These are phyloP conservation scores for Cirrhinus molitorella DNA, from an alignment of 2,797 vertebrate genomes.

Conservation along the genomic window DNA sequence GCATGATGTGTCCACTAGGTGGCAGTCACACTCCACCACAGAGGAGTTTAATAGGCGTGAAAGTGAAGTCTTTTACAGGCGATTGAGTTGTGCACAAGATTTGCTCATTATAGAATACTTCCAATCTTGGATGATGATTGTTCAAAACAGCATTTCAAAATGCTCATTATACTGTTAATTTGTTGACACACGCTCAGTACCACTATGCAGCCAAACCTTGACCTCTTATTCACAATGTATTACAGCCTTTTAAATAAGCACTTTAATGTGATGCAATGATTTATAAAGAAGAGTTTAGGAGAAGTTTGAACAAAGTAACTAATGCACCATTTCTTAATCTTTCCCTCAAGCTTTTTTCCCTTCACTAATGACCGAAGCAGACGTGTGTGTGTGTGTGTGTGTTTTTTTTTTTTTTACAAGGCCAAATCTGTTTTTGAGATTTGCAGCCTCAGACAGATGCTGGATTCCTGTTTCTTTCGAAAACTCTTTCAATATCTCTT, in stretches of 20 bases:
- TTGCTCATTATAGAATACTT: background rate
- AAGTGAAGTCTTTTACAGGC: too few species aligned
- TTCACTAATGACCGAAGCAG: slow-evolving; percentile 32
- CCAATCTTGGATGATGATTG: background rate
- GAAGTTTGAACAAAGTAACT: background rate
- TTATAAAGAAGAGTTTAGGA: background rate
- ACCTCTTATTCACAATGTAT: background rate
- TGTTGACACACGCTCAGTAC: background rate
- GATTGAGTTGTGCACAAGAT: too few species aligned
- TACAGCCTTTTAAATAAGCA: background rate
- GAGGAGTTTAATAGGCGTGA: background rate
- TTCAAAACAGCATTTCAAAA: background rate
- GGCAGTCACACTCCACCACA: background rate
- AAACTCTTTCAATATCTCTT: slow-evolving; percentile 11
- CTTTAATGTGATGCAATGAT: background rate
- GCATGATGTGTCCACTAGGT: background rate
- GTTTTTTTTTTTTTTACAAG: slow-evolving; percentile 29
- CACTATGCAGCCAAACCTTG: background rate
- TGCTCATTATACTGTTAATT: background rate
- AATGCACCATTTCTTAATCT: slow-evolving; percentile 1
- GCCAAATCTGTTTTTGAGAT: slow-evolving; percentile 38
- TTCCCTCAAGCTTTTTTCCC: slow-evolving; percentile 11
- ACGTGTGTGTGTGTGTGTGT: slow-evolving; percentile 17
- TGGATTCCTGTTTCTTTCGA: slow-evolving; percentile 10
- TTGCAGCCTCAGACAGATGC: slow-evolving; percentile 24